Conservation (phyloP, 2,113 vertebrate genomes). For the Mesoclemmys tuberculata region DNA sequence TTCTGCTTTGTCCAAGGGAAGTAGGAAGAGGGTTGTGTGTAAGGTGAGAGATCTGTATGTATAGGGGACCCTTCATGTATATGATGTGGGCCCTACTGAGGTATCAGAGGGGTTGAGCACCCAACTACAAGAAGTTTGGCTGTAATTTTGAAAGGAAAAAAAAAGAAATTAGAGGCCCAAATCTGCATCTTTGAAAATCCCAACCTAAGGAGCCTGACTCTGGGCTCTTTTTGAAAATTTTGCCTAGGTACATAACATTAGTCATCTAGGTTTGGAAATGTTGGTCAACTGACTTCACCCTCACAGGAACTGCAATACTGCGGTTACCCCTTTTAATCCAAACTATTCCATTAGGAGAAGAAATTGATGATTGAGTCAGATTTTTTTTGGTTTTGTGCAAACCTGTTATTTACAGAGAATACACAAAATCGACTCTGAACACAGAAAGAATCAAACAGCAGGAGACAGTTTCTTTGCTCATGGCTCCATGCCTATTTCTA, state of each 20-base stretch:
- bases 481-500: not conserved
- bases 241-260: too few relatives aligned
- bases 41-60: not conserved
- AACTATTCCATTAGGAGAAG: too few relatives aligned
- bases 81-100: too few relatives aligned
- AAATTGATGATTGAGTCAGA: not conserved
- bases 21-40: not conserved
- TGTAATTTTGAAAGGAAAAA: too few relatives aligned
- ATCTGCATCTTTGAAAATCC: too few relatives aligned
- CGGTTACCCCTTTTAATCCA: too few relatives aligned
- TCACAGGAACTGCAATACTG: too few relatives aligned
- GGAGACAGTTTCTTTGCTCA: fast-evolving
- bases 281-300: too few relatives aligned
- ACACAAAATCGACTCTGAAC: not conserved
- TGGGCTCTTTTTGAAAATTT: too few relatives aligned
- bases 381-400: not conserved
- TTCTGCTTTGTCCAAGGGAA: not conserved
- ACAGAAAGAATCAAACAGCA: not conserved
- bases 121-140: not conserved
- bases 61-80: not conserved
- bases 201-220: too few relatives aligned
- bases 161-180: too few relatives aligned
- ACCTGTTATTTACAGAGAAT: not conserved
- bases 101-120: not conserved
- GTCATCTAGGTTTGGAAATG: too few relatives aligned